phyloP scores from a whole-genome alignment of 2,888 invertebrate genomes.

The Copidosoma aretas region DNA sequence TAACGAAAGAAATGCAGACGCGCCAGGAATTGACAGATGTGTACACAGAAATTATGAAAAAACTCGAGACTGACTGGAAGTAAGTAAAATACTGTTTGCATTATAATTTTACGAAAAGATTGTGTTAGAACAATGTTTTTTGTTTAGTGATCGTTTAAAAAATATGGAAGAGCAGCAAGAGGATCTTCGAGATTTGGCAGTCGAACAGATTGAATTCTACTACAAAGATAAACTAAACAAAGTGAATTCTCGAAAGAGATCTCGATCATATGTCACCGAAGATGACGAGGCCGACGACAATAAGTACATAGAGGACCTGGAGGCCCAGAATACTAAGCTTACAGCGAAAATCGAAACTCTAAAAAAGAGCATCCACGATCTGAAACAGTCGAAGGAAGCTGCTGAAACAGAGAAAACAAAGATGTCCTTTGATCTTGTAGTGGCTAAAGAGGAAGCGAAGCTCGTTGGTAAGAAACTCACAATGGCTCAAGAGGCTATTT shows the following conservation, averaged over 20 bases:
- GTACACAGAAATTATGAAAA: constrained; percentile 53
- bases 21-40: constrained; percentile 56
- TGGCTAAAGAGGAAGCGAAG: constrained; percentile 50
- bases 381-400: constrained; percentile 47
- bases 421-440: constrained; percentile 48
- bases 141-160: constrained; percentile 48
- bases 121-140: neutral
- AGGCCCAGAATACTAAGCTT: constrained; percentile 49
- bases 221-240: constrained; percentile 52
- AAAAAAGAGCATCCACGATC: constrained; percentile 45
- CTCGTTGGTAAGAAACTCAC: constrained; percentile 46
- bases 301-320: constrained; percentile 45
- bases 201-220: constrained; percentile 51
- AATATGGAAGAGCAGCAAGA: constrained; percentile 55
- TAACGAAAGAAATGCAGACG: constrained; percentile 53
- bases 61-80: constrained; percentile 54
- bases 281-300: constrained; percentile 28
- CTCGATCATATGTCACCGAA: constrained; percentile 34
- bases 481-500: constrained; percentile 43
- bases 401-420: constrained; percentile 50
- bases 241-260: constrained; percentile 43
- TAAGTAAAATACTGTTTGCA: constrained; percentile 34
- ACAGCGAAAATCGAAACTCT: constrained; percentile 47
- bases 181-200: constrained; percentile 51
- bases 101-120: neutral